Evolutionary conservation across 2,888 invertebrate species (phyloP), one percentile per base, ranked within the genome.

Genomic region (Andrena hattorfiana): DNA sequence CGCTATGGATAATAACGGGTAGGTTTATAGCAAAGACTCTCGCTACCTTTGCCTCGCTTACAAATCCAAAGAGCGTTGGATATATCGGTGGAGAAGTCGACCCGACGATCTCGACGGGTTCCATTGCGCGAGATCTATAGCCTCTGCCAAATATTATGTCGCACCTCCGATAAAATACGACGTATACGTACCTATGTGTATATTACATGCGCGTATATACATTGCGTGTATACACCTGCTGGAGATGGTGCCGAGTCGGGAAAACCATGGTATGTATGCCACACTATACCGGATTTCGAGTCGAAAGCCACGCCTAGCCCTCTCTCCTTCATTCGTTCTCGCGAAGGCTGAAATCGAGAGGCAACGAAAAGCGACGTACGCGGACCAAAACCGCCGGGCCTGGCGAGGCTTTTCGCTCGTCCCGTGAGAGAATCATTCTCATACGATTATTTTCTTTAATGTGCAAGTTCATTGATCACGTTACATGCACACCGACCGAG

Each of bases 261-360:
- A 87, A 68, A 74, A 66, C 72, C 35, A 87, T 71, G 81, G 89
- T 88, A 89, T 86, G 87, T 85, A 85, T 89, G 77, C 80, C 71
- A 80, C 72, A 71, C 73, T 60, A 74, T 84, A 71, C 76, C 83
- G 85, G 77, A 77, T 49, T 69, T 79, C 80, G 83, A 81, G 81
- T 81, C 83, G 75, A 83, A 88, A 79, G 83, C 85, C 83, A 79
- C 83, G 86, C 76, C 26, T 48, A 63, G 48, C 42, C 56, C 42
- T 49, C 32, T 20, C 59, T 26, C 0, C 51, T 51, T 2, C 2
- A 0, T 51, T 3, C 77, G n/a, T 71, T 84, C 84, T 64, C 48
- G 79, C 66, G 35, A 66, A 32, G 56, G 1, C 16, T 16, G 42
- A 42, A 1, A 42, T 42, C 0, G 13, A 1, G 1, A 13, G 1